Evolutionary conservation across 2,888 invertebrate species (phyloP).

Genomic region (Patella pellucida): DNA sequence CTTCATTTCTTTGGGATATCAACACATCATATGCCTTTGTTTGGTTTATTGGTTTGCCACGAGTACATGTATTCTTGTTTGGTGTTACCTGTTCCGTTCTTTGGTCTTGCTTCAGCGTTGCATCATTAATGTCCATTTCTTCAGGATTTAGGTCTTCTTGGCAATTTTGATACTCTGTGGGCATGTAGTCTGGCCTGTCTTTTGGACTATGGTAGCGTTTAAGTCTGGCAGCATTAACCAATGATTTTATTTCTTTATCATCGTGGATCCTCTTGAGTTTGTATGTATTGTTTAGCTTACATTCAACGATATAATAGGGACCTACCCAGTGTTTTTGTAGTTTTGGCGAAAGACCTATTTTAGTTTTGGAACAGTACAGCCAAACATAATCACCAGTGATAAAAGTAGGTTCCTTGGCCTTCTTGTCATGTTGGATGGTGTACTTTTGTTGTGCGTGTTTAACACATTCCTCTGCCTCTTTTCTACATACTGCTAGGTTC

Average conservation of each 20-base stretch:
- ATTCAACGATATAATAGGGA: conserved; percentile 15
- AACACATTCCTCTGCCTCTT: conserved; percentile 13
- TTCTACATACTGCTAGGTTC: not conserved
- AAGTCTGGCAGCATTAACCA: conserved; percentile 17
- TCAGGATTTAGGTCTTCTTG: too few species aligned
- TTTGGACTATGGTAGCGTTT: not conserved
- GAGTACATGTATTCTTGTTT: too few species aligned
- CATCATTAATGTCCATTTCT: too few species aligned
- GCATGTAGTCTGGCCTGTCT: too few species aligned
- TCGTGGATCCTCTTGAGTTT: not conserved
- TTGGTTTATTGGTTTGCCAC: too few species aligned
- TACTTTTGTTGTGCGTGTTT: too few species aligned
- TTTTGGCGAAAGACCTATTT: conserved; percentile 3
- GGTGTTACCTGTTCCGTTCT: too few species aligned
- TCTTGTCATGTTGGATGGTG: conserved; percentile 14
- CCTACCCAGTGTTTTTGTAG: conserved; percentile 15
- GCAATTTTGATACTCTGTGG: too few species aligned
- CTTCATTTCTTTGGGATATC: too few species aligned
- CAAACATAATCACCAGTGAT: conserved; percentile 6
- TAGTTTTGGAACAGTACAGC: not conserved
- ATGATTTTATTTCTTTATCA: conserved; percentile 5
- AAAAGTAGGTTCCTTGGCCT: conserved; percentile 13
- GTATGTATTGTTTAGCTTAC: not conserved
- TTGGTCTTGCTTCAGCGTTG: too few species aligned
- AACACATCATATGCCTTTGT: too few species aligned